Evolutionary conservation across 2,797 vertebrate species (phyloP), one percentile per base, ranked within the genome.

Genomic region (Sebastes matsubarae): DNA sequence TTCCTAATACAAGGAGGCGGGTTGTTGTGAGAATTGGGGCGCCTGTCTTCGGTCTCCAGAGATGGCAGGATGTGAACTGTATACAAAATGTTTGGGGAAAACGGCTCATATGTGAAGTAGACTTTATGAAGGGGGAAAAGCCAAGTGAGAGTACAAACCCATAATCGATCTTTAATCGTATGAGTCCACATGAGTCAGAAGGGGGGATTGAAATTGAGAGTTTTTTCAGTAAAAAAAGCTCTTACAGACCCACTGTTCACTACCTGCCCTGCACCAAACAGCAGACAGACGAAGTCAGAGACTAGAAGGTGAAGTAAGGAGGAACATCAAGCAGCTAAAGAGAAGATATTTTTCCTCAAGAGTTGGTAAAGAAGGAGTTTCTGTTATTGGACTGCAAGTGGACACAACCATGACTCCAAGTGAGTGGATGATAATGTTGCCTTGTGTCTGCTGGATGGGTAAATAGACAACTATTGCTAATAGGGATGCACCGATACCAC

Each of bases 1-100:
- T 34, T 75, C 77, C 72, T 69, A 72, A 88, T 71, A 50, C 55
- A 6, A 50, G 66, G 42, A 73, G 87, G 84, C 66, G 42, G 81
- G 7, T 30, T 83, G 80, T 68, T 76, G 58, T 77, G 71, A 67
- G 76, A 34, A 7, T 69, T 7, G 0, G 52, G 73, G 34, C 70
- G 46, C n/a, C 34, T n/a, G 69, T 63, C 64, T 64, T 22, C 8
- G 71, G 34, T 79, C 85, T 72, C 68, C 24, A 18, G 80, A 34
- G 82, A 61, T 10, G 46, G 54, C 24, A 18, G 79, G 42, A 82
- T 85, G 75, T 81, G 75, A 83, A 78, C 54, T 80, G 75, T 86
- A 3, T 83, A 50, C 68, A 58, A 59, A 79, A 81, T 64, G 25
- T 63, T 22, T 38, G 67, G 24, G 13, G 18, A 4, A 75, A 80